Evolutionary conservation across 2,113 vertebrate species (phyloP), one percentile per base, ranked within the genome.

Genomic region (Clarias batrachus): DNA sequence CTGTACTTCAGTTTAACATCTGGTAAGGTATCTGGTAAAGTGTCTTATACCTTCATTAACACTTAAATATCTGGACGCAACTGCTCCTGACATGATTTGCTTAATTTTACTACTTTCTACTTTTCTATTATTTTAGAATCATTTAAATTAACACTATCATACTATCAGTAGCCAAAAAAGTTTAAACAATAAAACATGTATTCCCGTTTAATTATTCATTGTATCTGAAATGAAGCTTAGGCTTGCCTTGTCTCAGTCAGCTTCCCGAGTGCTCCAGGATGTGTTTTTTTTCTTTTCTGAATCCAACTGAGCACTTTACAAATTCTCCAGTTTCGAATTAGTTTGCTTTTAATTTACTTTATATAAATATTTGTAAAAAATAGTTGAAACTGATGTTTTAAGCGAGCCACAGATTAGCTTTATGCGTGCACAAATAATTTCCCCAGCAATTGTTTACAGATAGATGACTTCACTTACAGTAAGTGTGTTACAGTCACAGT

Each of bases 1-100:
- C 76, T 88, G n/a, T 80, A 56, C 71, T 13, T 83, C 14, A 63
- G 48, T 9, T 23, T 86, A 7, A 83, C 66, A 56, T 71, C 59
- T 16, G 87, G 83, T 88, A 68, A 88, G 83, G 85, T 13, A 54
- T 27, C 62, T 27, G 16, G 5, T 33, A 23, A 23, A 74, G 25
- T 76, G 19, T 62, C 23, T 62, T 33, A 48, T 7, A 27, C 37
- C 71, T 56, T 27, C 25, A 78, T 78, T 17, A 27, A 6, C 33
- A 25, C 16, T 37, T 17, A 80, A 60, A 79, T n/a, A 23, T 59
- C 33, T n/a, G 6, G 56, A 10, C 3, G 19, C 4, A 11, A 3
- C 71, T 73, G 70, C 33, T 73, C 30, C 17, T 33, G 6, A 17
- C 9, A 73, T 8, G 33, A 41, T 21, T 73, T 21, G 41, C 70